Conservation (phyloP, 64 coral and sea anemone species). For the Stylophora pistillata region DNA sequence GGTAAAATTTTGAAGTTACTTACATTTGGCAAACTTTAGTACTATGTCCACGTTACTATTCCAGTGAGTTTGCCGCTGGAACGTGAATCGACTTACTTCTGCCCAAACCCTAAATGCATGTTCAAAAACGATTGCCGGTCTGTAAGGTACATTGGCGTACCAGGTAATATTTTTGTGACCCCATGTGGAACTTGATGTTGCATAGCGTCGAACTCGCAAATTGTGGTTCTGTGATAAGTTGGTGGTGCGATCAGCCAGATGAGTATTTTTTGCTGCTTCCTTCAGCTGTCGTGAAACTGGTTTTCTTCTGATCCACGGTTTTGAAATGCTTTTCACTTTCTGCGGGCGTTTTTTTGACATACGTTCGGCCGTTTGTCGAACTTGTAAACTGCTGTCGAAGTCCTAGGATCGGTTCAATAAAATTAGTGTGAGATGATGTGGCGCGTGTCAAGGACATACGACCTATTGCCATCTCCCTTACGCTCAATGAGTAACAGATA, state of each 20-base stretch:
- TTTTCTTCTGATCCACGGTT: background rate
- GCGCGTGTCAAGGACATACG: background rate
- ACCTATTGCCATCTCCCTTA: background rate
- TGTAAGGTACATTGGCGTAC: background rate
- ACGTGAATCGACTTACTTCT: slow-evolving; percentile 20
- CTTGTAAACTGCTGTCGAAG: background rate
- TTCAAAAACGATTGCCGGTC: background rate
- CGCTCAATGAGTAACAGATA: background rate
- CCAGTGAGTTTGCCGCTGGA: background rate
- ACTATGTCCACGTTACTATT: slow-evolving; percentile 8
- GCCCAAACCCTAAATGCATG: slow-evolving; percentile 44
- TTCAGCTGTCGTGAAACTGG: background rate
- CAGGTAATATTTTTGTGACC: background rate
- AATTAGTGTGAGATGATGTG: background rate
- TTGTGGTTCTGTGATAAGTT: background rate
- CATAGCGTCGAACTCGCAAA: background rate
- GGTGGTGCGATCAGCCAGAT: background rate
- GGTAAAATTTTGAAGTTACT: slow-evolving; percentile 5
- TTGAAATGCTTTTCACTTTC: background rate
- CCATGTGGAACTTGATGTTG: background rate
- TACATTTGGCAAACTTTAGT: slow-evolving; percentile 16
- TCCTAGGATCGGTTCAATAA: background rate
- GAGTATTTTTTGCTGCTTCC: no score
- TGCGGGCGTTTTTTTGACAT: background rate
- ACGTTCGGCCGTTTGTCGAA: background rate